These are phyloP conservation scores for Gulo gulo DNA, from an alignment of 2,113 vertebrate genomes.

Conservation along the genomic window DNA sequence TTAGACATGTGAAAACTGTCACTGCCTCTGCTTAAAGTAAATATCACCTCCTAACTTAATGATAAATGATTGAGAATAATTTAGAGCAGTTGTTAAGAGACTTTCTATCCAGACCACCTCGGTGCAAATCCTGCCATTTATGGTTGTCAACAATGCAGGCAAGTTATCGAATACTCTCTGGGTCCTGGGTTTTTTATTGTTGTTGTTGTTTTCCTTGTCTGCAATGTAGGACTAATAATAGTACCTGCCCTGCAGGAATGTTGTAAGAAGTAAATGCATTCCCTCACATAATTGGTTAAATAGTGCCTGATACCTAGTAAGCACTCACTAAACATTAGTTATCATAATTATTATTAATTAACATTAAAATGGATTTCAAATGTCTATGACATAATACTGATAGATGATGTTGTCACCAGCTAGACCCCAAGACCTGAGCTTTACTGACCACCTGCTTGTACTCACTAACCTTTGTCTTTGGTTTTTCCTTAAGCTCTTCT, in stretches of 20 bases:
- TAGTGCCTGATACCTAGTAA: background rate
- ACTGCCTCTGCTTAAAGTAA: background rate
- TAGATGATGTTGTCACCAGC: background rate
- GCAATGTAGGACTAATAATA: background rate
- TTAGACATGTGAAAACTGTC: background rate
- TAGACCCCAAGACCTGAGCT: background rate
- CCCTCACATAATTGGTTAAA: background rate
- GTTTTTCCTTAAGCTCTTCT: background rate
- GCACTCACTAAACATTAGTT: background rate
- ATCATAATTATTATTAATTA: background rate
- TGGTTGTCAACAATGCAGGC: background rate
- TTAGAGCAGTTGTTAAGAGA: background rate
- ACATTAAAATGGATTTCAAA: background rate
- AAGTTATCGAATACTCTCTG: background rate
- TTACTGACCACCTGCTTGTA: background rate
- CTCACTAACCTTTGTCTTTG: background rate
- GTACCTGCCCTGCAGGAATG: background rate
- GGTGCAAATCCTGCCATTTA: background rate
- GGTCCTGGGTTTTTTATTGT: background rate
- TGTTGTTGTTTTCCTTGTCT: background rate
- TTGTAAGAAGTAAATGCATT: background rate
- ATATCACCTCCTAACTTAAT: background rate
- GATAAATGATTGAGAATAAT: background rate
- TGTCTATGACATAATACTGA: background rate
- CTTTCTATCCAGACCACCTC: background rate